Evolutionary conservation across 2,888 invertebrate genomes (phyloP).

Genomic region (Diabrotica balteata): DNA sequence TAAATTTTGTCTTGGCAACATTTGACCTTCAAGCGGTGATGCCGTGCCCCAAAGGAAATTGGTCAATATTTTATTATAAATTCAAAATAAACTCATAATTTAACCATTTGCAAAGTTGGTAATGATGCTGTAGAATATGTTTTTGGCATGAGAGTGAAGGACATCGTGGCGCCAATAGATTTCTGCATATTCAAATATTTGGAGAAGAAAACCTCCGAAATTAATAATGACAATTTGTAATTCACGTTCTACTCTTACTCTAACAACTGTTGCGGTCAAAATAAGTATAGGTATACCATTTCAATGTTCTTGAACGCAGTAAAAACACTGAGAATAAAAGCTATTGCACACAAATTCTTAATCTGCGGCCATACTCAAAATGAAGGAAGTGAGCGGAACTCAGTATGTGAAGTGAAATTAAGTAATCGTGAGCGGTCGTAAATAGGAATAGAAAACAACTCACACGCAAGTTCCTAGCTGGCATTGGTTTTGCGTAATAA

Average conservation of each 20-base stretch:
- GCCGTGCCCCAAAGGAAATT: background rate
- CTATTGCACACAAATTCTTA: background rate
- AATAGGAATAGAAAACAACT: too few species aligned
- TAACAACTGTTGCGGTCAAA: background rate
- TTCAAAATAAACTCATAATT: conserved; percentile 8
- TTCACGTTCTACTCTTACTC: background rate
- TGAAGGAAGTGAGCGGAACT: background rate
- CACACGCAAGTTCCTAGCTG: too few species aligned
- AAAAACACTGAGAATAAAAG: background rate
- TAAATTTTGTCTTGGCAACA: background rate
- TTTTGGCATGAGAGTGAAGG: conserved; percentile 8
- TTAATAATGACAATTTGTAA: background rate
- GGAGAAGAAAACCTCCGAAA: background rate
- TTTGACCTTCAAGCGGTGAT: background rate
- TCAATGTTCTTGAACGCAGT: conserved; percentile 3
- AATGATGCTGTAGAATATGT: background rate
- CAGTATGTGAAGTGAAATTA: too few species aligned
- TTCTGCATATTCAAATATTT: conserved; percentile 1
- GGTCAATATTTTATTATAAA: background rate
- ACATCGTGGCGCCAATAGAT: conserved; percentile 8
- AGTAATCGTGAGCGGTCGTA: too few species aligned
- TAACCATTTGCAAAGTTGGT: conserved; percentile 3
- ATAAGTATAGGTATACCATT: background rate
- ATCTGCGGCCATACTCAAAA: too few species aligned
- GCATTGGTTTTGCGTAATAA: too few species aligned